Evolutionary conservation across 2,797 vertebrate genomes (phyloP).

Genomic region (Coendou prehensilis): DNA sequence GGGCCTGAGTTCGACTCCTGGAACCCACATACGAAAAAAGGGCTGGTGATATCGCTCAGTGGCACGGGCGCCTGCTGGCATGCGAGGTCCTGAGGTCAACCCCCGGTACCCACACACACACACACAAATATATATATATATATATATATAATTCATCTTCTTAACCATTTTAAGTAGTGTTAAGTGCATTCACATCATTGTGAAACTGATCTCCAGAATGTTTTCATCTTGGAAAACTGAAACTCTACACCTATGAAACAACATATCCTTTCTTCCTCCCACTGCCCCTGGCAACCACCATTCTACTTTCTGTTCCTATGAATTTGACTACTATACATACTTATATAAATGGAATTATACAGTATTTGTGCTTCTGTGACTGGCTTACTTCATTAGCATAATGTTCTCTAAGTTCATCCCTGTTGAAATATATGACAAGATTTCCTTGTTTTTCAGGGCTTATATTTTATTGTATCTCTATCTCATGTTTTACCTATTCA

Average conservation of each 20-base stretch:
- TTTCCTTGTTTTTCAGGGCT: not conserved
- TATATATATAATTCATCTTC: not conserved
- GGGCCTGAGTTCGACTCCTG: too few relatives aligned
- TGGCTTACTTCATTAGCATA: not conserved
- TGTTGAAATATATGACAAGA: not conserved
- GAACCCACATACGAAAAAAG: too few relatives aligned
- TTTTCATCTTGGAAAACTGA: not conserved
- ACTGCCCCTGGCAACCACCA: not conserved
- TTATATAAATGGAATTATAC: not conserved
- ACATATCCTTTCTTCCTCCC: not conserved
- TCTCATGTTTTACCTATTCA: not conserved
- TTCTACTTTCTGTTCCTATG: not conserved
- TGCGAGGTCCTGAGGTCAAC: too few relatives aligned
- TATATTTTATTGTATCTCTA: not conserved
- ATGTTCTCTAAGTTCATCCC: not conserved
- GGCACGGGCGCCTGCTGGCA: too few relatives aligned
- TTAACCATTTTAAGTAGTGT: not conserved
- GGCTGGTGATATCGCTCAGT: too few relatives aligned
- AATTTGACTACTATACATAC: not conserved
- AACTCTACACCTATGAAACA: not conserved
- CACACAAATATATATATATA: too few relatives aligned
- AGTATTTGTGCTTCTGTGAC: not conserved
- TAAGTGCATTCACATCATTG: not conserved
- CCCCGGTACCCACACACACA: too few relatives aligned
- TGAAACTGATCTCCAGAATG: not conserved